Evolutionary conservation across 2,888 invertebrate species (phyloP), one percentile per base, ranked within the genome.

Genomic region (Polyommatus iphigenia): DNA sequence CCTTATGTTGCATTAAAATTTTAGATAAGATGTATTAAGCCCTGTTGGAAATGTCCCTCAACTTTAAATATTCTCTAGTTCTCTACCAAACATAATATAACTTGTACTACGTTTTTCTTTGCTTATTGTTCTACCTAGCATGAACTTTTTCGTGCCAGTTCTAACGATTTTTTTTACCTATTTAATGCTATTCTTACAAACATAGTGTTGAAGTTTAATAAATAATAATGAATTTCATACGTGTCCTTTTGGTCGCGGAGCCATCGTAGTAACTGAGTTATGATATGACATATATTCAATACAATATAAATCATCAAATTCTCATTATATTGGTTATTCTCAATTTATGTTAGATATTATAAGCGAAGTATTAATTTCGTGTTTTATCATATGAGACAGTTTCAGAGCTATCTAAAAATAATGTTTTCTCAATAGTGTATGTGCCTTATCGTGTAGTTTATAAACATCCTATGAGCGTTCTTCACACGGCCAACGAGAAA

Each of bases 331-430:
- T 5, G 67, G 67, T 29, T 67, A 67, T 67, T 29, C 67, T 15
- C 13, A 67, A 67, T 29, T 15, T 2, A 18, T 15, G 29, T 67
- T 67, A 67, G 67, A 67, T 29, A 67, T 67, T 29, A 67, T 67
- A 29, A 32, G 1, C 81, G 71, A 24, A 29, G 77, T 80, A 76
- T 6, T 79, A 78, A 67, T 72, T n/a, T 18, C 36, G 76, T 46
- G 78, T 62, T 76, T 20, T 18, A 73, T 73, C 75, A 29, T 41
- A 76, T 59, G 62, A 36, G 57, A 62, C 57, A 62, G 36, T 62
- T 76, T 62, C 41, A 59, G 59, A 76, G 36, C 54, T 75, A 75
- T 75, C 75, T 75, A 54, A 20, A 62, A 75, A 32, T 54, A 75
- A 29, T 75, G 18, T 75, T 75, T 75, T 75, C 75, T 75, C 75